Percentiles rank a stretch among this genome's conserved stretches.
Evolutionary conservation across 2,113 vertebrate species (phyloP).

Genomic region (Hystrix cristata): DNA sequence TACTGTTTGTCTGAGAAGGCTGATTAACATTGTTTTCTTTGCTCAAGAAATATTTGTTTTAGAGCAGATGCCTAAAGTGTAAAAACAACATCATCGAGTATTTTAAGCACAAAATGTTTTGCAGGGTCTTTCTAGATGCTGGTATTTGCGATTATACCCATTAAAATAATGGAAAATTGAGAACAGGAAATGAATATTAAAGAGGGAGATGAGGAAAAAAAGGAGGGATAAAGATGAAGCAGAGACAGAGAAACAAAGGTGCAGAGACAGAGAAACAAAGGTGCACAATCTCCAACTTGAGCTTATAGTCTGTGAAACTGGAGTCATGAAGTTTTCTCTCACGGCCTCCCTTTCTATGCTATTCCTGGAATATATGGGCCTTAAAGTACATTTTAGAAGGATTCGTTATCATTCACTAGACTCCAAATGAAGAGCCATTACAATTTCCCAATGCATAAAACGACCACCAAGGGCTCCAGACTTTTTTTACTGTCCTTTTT

Average conservation of each 20-base stretch:
- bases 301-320: background rate
- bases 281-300: rapidly evolving
- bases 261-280: background rate
- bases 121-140: background rate
- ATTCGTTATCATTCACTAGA: constrained; percentile 25
- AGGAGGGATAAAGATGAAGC: background rate
- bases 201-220: background rate
- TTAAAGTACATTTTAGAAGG: constrained; percentile 1
- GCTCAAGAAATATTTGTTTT: background rate
- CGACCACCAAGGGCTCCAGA: background rate
- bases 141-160: background rate
- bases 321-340: background rate
- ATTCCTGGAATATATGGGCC: constrained; percentile 12
- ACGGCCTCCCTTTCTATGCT: background rate
- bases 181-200: background rate
- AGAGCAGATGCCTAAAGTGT: background rate
- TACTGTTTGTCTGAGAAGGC: background rate
- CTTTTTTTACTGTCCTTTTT: background rate
- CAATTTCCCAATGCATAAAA: constrained; percentile 48
- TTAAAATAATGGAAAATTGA: background rate
- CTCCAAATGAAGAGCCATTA: background rate
- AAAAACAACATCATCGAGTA: background rate
- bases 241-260: background rate
- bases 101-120: background rate
- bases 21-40: constrained; percentile 32